A percentile compares a stretch with the other conserved stretches of the same genome.
phyloP scores from a whole-genome alignment of 2,797 vertebrate species.

The Sebastes itinus region DNA sequence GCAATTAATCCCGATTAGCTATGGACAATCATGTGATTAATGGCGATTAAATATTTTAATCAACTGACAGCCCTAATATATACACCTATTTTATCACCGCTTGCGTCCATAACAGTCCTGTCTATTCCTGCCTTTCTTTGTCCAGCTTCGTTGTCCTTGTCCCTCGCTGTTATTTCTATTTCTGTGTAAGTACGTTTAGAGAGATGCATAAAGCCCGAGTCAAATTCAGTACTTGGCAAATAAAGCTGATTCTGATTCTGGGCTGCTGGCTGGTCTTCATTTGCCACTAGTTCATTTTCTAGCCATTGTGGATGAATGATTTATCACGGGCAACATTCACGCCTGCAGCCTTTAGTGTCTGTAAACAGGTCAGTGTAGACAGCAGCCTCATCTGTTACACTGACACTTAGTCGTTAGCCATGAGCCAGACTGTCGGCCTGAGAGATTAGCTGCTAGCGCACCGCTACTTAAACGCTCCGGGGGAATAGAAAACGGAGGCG shows the following conservation, averaged over 20 bases:
- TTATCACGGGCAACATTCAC: conserved; percentile 23
- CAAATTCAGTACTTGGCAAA: too few relatives aligned
- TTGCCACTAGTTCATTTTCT: conserved; percentile 35
- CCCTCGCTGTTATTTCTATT: too few relatives aligned
- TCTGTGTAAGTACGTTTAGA: too few relatives aligned
- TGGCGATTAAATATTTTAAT: too few relatives aligned
- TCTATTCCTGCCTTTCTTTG: too few relatives aligned
- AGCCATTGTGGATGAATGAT: conserved; percentile 17
- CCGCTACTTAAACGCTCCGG: conserved; percentile 31
- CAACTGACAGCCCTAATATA: too few relatives aligned
- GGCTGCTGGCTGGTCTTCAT: conserved; percentile 8
- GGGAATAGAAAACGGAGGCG: conserved; percentile 14
- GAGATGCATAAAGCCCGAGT: too few relatives aligned
- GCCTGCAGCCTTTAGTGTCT: conserved; percentile 44
- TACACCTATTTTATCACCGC: too few relatives aligned
- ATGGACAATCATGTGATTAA: too few relatives aligned
- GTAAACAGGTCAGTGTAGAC: conserved; percentile 62
- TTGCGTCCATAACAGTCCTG: too few relatives aligned
- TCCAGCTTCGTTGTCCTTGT: too few relatives aligned
- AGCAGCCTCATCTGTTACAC: conserved; percentile 72
- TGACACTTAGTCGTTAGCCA: conserved; percentile 74
- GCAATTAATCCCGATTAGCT: accelerated
- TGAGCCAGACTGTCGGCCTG: conserved; percentile 65
- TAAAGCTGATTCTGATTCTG: neutral
- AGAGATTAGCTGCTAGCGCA: conserved; percentile 63